Base-by-base conservation (phyloP, 2,797 vertebrate species). In the Hephaestus fuliginosus region DNA sequence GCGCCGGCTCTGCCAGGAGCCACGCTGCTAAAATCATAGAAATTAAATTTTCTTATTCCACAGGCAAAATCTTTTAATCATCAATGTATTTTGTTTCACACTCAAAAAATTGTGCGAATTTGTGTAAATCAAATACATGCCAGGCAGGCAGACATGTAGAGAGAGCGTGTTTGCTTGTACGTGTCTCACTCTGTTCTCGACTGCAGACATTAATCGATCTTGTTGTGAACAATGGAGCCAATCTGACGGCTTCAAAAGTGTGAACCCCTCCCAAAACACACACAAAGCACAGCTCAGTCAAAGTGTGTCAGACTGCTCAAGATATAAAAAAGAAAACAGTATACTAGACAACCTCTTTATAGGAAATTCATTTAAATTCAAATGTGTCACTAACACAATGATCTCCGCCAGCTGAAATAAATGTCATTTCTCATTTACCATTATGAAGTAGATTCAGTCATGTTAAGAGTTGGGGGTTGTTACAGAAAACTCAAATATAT, bases 201-300 rank as follows among this genome's bases (percentile, higher is more conserved):
- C 51, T 69, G 70, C 78, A 65, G 82, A 86, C 74, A 51, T 85
- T 78, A 74, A 81, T 82, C 25, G 5, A 81, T 76, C 74, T 70
- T 66, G 78, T 84, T 20, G 9, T 56, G 73, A 85, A 81, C 85
- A 86, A 82, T 76, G 67, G 70, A 82, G 63, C 41, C 71, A 82
- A 70, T 62, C 36, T 49, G 55, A 74, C 78, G 58, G 48, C 58
- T 78, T 33, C 55, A n/a, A 79, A 83, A 76, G 73, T 83, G 77
- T 70, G 76, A 88, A 83, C 70, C 64, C 70, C 80, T 55, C 77
- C 86, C 76, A 68, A 74, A 18, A 17, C 69, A 60, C 43, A 7
- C 65, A 58, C 43, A 7, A 62, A 58, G 46, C 18, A 18, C 6
- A 41, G 65, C 20, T 53, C 33, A 33, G 18, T 33, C 62, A 28